Evolutionary conservation across 2,113 vertebrate species (phyloP).

Genomic region (Apus apus): DNA sequence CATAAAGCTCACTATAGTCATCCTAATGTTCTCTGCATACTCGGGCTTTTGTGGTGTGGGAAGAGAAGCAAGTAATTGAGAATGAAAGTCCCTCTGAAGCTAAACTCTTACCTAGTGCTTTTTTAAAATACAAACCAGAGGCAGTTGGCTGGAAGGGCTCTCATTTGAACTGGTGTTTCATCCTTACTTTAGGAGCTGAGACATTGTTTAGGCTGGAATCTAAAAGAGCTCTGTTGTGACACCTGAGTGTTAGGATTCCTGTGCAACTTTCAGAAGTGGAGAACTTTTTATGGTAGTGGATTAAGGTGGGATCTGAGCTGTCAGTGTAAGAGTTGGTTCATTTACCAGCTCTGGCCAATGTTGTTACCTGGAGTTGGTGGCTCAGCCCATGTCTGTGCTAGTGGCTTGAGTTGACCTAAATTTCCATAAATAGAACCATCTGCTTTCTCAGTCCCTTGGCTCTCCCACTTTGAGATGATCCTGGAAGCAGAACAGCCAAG

Average conservation of each 20-base stretch:
- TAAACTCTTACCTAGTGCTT: not conserved
- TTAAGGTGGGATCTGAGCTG: not conserved
- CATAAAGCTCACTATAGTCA: rapidly evolving
- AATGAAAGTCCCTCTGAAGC: not conserved
- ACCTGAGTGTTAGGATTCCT: not conserved
- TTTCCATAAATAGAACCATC: not conserved
- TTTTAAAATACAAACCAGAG: not conserved
- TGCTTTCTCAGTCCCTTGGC: too few relatives aligned
- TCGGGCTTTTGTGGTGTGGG: not conserved
- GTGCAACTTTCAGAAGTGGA: not conserved
- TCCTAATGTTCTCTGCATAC: not conserved
- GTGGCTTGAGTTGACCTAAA: not conserved
- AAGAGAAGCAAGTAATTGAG: not conserved
- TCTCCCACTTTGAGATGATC: not conserved
- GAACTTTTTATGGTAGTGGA: not conserved
- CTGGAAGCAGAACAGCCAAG: not conserved
- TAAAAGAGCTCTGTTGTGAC: not conserved
- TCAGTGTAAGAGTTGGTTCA: not conserved
- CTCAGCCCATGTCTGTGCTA: not conserved
- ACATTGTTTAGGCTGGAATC: not conserved
- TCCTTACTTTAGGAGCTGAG: not conserved
- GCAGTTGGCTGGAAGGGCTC: not conserved
- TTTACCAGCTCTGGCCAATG: not conserved
- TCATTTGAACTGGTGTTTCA: rapidly evolving
- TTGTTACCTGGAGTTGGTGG: too few relatives aligned